phyloP scores from a whole-genome alignment of 2,113 vertebrate genomes.

The Lota lota region DNA sequence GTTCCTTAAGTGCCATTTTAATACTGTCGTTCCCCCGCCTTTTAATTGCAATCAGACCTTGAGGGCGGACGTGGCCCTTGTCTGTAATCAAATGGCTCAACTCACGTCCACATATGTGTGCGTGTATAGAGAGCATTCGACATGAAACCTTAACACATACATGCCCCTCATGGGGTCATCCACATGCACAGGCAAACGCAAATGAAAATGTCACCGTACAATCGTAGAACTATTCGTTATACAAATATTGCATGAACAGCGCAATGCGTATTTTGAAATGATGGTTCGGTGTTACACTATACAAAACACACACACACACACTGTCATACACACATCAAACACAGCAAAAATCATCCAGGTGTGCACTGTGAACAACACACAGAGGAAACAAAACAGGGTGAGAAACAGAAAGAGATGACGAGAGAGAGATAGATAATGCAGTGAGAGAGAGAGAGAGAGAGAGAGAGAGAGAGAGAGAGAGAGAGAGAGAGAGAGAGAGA shows the following conservation, averaged over 20 bases:
- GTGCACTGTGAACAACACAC: not conserved
- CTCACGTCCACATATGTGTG: constrained; percentile 6
- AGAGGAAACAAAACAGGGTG: not conserved
- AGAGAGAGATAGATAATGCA: too few relatives aligned
- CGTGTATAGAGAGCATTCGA: not conserved
- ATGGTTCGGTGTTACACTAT: not conserved
- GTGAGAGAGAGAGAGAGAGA: too few relatives aligned
- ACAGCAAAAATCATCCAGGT: not conserved
- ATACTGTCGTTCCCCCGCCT: constrained; percentile 59
- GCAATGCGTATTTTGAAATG: too few relatives aligned
- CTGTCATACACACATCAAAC: not conserved
- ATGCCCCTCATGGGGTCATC: not conserved
- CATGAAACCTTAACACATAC: constrained; percentile 6
- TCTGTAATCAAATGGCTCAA: constrained; percentile 28
- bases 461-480: too few relatives aligned
- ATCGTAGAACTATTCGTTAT: too few relatives aligned
- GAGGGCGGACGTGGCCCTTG: constrained; percentile 41
- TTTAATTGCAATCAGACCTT: constrained; percentile 71
- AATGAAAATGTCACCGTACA: too few relatives aligned
- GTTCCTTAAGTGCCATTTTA: constrained; percentile 69
- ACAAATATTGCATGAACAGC: too few relatives aligned
- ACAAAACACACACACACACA: not conserved
- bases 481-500: too few relatives aligned
- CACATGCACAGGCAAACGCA: not conserved
- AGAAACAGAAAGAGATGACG: too few relatives aligned